These are phyloP conservation scores for Procambarus virginalis DNA, from an alignment of 1,140 invertebrate species.

Conservation along the genomic window DNA sequence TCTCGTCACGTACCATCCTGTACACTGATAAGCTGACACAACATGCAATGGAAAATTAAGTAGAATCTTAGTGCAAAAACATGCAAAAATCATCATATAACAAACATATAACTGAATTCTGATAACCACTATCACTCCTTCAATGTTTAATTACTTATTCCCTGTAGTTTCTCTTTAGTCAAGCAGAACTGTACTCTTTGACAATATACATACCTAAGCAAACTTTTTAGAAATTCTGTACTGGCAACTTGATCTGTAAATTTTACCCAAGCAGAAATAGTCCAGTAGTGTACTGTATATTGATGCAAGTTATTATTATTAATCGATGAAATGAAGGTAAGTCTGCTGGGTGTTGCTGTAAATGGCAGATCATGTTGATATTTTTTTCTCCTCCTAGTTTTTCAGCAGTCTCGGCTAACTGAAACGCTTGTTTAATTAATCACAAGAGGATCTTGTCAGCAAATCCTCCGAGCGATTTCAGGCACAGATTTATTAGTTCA, in stretches of 20 bases:
- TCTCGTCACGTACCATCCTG: constrained; percentile 12
- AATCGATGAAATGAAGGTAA: neutral
- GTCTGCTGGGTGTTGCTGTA: constrained; percentile 15
- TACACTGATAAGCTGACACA: constrained; percentile 12
- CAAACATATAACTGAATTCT: neutral
- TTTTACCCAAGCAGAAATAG: neutral
- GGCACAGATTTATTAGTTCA: constrained; percentile 63
- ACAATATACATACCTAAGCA: constrained; percentile 24
- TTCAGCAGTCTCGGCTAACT: constrained; percentile 31
- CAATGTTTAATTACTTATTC: neutral
- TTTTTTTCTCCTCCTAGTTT: neutral
- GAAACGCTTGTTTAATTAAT: constrained; percentile 39
- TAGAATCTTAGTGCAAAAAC: constrained; percentile 21
- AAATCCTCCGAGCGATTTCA: constrained; percentile 64
- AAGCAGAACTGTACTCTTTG: constrained; percentile 33
- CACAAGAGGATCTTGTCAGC: constrained; percentile 59
- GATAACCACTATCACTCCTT: constrained; percentile 22
- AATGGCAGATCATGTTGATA: constrained; percentile 12
- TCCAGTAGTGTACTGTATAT: neutral
- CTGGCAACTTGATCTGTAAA: constrained; percentile 41
- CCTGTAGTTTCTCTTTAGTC: constrained; percentile 10
- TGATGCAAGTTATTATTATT: neutral
- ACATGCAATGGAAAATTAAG: neutral
- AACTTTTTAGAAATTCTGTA: constrained; percentile 21
- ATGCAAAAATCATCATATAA: constrained; percentile 16